phyloP scores from a whole-genome alignment of 2,113 vertebrate species.

The Nothobranchius kuhntae region DNA sequence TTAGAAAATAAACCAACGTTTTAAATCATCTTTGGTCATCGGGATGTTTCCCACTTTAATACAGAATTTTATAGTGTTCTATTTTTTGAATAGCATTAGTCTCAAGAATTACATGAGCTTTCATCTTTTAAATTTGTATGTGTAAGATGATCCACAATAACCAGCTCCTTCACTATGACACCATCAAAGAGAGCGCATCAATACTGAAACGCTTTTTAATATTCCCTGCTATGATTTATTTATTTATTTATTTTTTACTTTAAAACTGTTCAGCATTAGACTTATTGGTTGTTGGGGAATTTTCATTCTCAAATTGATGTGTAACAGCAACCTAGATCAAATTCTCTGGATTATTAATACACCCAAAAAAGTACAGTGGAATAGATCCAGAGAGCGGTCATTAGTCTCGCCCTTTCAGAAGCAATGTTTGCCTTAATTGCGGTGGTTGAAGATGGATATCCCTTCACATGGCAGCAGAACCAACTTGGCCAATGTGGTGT shows the following conservation, averaged over 20 bases:
- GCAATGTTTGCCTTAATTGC: not conserved
- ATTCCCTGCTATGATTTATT: not conserved
- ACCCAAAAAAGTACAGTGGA: not conserved
- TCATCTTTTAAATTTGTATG: not conserved
- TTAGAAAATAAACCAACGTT: not conserved
- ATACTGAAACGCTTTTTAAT: conserved; percentile 23
- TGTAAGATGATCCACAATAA: not conserved
- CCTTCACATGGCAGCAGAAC: too few relatives aligned
- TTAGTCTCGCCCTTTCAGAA: not conserved
- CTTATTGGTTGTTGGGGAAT: not conserved
- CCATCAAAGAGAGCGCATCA: not conserved
- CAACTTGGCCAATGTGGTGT: conserved; percentile 17
- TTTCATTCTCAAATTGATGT: not conserved
- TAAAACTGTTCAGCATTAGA: not conserved
- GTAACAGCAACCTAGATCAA: not conserved
- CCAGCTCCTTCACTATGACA: not conserved
- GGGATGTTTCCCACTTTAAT: not conserved
- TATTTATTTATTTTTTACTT: not conserved
- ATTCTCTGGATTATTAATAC: not conserved
- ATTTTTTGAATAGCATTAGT: not conserved
- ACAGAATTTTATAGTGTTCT: not conserved
- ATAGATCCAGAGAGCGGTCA: too few relatives aligned
- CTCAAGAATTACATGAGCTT: not conserved
- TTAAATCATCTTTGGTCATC: not conserved
- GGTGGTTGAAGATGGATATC: not conserved